Conservation (phyloP, 2,888 invertebrate genomes). For the Timema podura region DNA sequence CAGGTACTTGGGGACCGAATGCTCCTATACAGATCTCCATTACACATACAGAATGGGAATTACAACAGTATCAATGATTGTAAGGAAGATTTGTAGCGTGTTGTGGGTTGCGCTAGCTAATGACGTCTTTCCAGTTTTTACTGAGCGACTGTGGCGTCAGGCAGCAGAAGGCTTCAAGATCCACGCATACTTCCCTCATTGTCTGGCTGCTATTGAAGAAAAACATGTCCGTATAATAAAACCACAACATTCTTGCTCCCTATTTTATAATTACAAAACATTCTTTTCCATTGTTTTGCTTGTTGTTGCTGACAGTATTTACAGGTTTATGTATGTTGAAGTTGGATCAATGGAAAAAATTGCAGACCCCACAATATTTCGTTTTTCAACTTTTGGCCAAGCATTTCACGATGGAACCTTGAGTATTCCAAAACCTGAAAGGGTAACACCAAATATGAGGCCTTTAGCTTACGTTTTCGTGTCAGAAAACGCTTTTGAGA, state of each 20-base stretch:
- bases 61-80: conserved; percentile 32
- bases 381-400: not conserved
- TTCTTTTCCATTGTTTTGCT: conserved; percentile 29
- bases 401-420: not conserved
- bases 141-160: conserved; percentile 29
- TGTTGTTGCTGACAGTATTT: conserved; percentile 29
- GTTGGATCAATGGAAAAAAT: conserved; percentile 20
- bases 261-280: conserved; percentile 32
- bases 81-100: conserved; percentile 32
- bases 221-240: conserved; percentile 33
- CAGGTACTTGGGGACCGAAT: conserved; percentile 34
- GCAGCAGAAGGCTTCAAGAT: conserved; percentile 34
- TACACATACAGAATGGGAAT: conserved; percentile 33
- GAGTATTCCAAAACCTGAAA: conserved; percentile 13
- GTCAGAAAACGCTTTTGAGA: conserved; percentile 26
- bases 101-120: conserved; percentile 31
- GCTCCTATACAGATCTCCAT: conserved; percentile 34
- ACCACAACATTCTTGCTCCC: conserved; percentile 33
- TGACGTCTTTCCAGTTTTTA: conserved; percentile 30
- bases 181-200: conserved; percentile 34
- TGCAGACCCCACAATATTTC: conserved; percentile 17
- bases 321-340: conserved; percentile 26
- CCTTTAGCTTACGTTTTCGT: conserved; percentile 18
- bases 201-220: conserved; percentile 33
- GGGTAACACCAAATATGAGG: conserved; percentile 13